Evolutionary conservation across 2,888 invertebrate genomes (phyloP), one percentile per base, ranked within the genome.

Genomic region (Quadroppia sp.): DNA sequence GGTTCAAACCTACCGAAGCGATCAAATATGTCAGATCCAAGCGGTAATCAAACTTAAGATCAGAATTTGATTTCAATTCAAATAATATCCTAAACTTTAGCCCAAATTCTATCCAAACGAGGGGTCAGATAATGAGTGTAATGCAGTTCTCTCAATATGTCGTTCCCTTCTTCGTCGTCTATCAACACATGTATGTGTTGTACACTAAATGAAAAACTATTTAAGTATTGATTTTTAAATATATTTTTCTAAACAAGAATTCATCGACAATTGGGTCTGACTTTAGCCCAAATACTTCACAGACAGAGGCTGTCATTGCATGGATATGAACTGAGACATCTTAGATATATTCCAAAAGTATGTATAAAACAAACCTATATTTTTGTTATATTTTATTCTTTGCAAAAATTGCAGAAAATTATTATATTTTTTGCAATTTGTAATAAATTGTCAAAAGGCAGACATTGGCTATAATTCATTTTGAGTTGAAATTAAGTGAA

Each of bases 101-200:
- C 56, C 89, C 90, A 0, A 87, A 88, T 75, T 88, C 92, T 0
- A 89, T 93, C 48, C 93, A 93, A 84, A 92, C 91, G 0, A 86
- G 89, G 17, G 88, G 89, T 0, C 93, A 93, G 84, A 90, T 93
- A 77, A 84, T 88, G 67, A 90, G 90, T 80, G 89, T 92, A 48
- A 88, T 90, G 80, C 89, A 91, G 81, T 92, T 93, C 82, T 90
- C 90, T 79, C 88, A 88, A 80, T 90, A 89, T 79, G 85, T 92
- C 75, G 86, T 89, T 81, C 91, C 91, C 15, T 80, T 82, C 61
- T 88, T 89, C 77, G 85, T 88, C 61, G 87, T 91, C 2, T 92
- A 88, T 82, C 88, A 88, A 78, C 86, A 88, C 76, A 88, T 86
- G 87, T 89, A 82, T 84, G 85, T 23, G 20, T 11, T 69, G 3